phyloP scores from a whole-genome alignment of 2,797 vertebrate genomes.

The Corythornis leucogaster region DNA sequence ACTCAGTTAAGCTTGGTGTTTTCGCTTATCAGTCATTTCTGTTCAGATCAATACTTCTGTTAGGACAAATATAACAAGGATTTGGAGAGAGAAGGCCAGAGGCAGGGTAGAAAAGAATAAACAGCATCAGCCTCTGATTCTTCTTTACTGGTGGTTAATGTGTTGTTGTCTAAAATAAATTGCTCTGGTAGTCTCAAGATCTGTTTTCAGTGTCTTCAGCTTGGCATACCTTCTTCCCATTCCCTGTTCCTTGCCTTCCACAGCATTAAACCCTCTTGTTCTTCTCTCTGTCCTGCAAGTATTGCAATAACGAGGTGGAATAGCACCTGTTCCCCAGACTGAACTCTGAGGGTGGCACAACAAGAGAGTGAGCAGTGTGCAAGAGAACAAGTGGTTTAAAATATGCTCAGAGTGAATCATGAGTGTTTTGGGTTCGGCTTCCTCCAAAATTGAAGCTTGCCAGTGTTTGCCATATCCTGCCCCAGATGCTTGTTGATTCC shows the following conservation, averaged over 20 bases:
- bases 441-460: neutral
- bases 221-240: neutral
- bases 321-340: neutral
- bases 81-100: neutral
- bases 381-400: neutral
- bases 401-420: neutral
- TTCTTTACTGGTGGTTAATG: neutral
- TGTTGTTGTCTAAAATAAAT: neutral
- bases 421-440: rapidly evolving
- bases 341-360: neutral
- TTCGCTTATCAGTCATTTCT: constrained; percentile 4
- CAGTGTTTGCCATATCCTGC: neutral
- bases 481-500: neutral
- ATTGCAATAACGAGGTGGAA: neutral
- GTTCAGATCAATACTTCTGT: neutral
- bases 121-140: neutral
- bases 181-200: neutral
- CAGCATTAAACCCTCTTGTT: neutral
- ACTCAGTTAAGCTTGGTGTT: neutral
- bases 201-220: neutral
- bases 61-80: constrained; percentile 22
- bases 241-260: neutral
- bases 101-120: neutral
- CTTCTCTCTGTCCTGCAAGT: neutral
- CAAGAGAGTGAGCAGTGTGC: neutral